phyloP scores from a whole-genome alignment of 2,888 invertebrate species.

The Ypsolopha scabrella region DNA sequence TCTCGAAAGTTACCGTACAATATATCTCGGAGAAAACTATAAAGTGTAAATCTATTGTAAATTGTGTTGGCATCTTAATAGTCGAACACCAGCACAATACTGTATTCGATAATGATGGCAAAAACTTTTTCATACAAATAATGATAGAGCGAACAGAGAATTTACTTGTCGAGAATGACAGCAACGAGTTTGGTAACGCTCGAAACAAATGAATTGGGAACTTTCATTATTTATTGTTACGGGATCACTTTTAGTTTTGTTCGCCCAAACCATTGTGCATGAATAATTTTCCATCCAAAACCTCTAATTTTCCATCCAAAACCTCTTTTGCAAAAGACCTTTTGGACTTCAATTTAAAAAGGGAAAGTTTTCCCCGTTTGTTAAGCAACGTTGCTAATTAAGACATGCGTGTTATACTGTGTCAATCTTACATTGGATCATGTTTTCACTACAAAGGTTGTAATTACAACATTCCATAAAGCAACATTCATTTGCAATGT shows the following conservation, averaged over 20 bases:
- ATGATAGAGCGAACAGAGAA: background rate
- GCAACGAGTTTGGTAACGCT: background rate
- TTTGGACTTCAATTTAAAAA: background rate
- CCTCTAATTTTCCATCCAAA: too few species aligned
- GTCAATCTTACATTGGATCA: conserved; percentile 1
- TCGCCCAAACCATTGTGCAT: too few species aligned
- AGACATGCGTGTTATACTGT: background rate
- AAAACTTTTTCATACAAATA: background rate
- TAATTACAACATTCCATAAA: conserved; percentile 35
- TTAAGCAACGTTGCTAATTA: background rate
- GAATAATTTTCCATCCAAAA: too few species aligned
- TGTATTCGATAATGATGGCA: conserved; percentile 3
- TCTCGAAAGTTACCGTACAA: background rate
- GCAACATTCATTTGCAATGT: conserved; percentile 34
- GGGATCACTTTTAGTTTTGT: too few species aligned
- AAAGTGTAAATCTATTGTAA: background rate
- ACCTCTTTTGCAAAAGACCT: too few species aligned
- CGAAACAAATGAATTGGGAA: background rate
- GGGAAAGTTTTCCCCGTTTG: background rate
- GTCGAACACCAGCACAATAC: background rate
- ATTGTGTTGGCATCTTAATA: background rate
- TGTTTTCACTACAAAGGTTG: conserved; percentile 11
- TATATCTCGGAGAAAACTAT: conserved; percentile 1
- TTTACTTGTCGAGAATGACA: background rate
- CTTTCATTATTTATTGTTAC: background rate